Conservation (phyloP, 2,113 vertebrate species). For the Speoplatyrhinus poulsoni region DNA sequence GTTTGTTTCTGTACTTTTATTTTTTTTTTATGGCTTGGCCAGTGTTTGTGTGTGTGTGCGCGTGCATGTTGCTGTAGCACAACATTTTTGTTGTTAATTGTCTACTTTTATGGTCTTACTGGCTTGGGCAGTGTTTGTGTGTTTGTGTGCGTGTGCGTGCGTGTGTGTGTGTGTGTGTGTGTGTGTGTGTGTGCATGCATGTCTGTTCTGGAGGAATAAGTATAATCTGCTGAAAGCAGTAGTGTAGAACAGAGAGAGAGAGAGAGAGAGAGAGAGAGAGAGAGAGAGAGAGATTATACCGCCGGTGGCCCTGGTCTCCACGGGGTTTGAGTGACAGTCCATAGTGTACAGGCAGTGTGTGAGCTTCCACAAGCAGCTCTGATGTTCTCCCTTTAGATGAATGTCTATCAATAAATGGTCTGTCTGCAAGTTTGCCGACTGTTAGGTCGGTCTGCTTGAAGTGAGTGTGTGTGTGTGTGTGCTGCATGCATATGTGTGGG, state of each 20-base stretch:
- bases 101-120: neutral
- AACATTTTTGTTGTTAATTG: too few relatives aligned
- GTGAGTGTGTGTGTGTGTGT: slow-evolving; percentile 5
- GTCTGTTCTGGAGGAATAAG: slow-evolving; percentile 44
- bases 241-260: slow-evolving; percentile 39
- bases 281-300: neutral
- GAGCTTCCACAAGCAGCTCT: too few relatives aligned
- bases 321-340: too few relatives aligned
- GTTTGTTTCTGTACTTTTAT: too few relatives aligned
- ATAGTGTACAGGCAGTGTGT: too few relatives aligned
- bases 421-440: too few relatives aligned
- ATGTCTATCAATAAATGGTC: too few relatives aligned
- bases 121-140: neutral
- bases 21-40: neutral
- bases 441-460: neutral
- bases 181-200: neutral
- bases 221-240: slow-evolving; percentile 52
- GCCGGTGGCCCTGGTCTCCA: too few relatives aligned
- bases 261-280: slow-evolving; percentile 1
- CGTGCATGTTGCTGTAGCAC: neutral
- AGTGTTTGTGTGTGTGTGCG: slow-evolving; percentile 6
- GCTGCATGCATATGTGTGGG: neutral
- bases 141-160: neutral
- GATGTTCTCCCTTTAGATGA: too few relatives aligned
- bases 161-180: slow-evolving; percentile 4